These are phyloP conservation scores for Hydrotaea diabolus DNA, from an alignment of 2,888 invertebrate genomes.

Conservation along the genomic window DNA sequence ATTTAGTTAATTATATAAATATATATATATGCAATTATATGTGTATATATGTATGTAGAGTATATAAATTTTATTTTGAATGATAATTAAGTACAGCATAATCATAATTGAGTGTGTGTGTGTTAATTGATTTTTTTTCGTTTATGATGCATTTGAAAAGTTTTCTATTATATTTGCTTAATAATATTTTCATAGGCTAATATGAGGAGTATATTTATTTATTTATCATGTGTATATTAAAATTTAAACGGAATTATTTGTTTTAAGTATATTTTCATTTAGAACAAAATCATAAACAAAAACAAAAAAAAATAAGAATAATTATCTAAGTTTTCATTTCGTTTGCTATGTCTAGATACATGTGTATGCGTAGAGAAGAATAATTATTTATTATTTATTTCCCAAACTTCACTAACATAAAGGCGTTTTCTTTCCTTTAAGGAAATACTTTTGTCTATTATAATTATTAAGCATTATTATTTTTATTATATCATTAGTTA, in stretches of 20 bases:
- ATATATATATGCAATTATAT: neutral
- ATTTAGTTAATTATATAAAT: neutral
- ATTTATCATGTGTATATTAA: slow-evolving; percentile 27
- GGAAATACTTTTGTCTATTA: slow-evolving; percentile 68
- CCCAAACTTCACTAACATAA: slow-evolving; percentile 60
- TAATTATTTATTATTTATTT: slow-evolving; percentile 23
- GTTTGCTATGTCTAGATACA: neutral
- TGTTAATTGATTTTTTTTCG: neutral
- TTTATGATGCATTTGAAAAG: neutral
- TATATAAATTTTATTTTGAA: neutral
- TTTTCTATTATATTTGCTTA: slow-evolving; percentile 9
- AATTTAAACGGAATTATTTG: slow-evolving; percentile 61
- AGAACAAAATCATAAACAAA: slow-evolving; percentile 39
- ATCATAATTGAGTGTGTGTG: neutral
- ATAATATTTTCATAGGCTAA: neutral
- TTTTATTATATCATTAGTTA: neutral
- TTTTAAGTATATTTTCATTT: slow-evolving; percentile 40
- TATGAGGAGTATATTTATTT: slow-evolving; percentile 38
- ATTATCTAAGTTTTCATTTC: slow-evolving; percentile 13
- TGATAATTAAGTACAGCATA: slow-evolving; percentile 18
- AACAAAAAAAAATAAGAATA: too few species aligned
- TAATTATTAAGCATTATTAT: slow-evolving; percentile 20
- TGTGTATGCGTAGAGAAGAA: neutral
- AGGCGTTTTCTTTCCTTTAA: slow-evolving; percentile 70
- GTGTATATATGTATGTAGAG: neutral